These are phyloP conservation scores for Melanotaenia maccullochi DNA, from an alignment of 2,797 vertebrate genomes.

Conservation along the genomic window DNA sequence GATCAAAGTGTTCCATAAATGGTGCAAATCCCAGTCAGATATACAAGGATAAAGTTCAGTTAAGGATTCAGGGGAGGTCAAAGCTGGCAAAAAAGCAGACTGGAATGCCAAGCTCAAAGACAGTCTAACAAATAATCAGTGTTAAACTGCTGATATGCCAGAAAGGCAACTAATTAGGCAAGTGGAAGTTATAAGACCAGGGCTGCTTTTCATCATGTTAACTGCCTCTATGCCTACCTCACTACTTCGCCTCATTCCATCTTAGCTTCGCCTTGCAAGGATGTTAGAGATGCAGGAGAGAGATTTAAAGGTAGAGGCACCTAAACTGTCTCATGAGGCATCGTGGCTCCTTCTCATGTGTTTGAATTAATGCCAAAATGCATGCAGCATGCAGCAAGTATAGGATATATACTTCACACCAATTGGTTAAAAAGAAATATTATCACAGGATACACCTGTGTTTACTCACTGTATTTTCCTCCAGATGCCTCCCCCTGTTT, in stretches of 20 bases:
- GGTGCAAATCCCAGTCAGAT: slow-evolving; percentile 15
- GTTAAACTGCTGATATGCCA: slow-evolving; percentile 12
- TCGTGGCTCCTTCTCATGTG: not conserved
- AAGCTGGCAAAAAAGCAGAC: slow-evolving; percentile 1
- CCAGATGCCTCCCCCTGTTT: not conserved
- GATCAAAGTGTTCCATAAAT: slow-evolving; percentile 20
- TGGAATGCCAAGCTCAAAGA: not conserved
- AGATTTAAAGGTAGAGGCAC: not conserved
- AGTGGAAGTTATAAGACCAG: not conserved
- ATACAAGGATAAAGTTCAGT: slow-evolving; percentile 17
- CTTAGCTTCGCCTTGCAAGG: not conserved
- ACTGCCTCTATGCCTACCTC: not conserved
- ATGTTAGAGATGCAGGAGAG: not conserved
- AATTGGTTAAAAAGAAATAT: not conserved
- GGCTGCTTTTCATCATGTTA: slow-evolving; percentile 3
- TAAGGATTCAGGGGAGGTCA: not conserved
- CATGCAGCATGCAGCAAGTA: not conserved
- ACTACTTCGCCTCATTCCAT: slow-evolving; percentile 1
- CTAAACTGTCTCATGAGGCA: not conserved
- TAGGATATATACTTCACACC: not conserved
- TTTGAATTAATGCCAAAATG: not conserved
- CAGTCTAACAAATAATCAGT: slow-evolving; percentile 13
- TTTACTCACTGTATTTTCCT: not conserved
- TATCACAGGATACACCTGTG: no score
- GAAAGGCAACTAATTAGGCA: slow-evolving; percentile 15